These are phyloP conservation scores for Sinosuthora webbiana DNA, from an alignment of 2,113 vertebrate species.

Conservation along the genomic window DNA sequence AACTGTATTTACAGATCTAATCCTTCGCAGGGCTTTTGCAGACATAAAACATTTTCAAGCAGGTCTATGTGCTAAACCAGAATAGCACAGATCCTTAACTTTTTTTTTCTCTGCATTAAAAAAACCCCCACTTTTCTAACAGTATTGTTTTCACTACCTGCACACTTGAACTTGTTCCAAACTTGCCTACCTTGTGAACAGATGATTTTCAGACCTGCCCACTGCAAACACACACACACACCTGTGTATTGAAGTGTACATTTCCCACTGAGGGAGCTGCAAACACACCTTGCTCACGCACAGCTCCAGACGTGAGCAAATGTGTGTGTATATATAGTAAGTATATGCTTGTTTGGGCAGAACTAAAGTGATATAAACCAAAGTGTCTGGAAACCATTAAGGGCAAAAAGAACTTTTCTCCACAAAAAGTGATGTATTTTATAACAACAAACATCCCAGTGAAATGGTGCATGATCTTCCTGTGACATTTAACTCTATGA, in stretches of 20 bases:
- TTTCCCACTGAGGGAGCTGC: background rate
- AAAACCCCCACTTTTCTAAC: background rate
- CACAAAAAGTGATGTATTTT: background rate
- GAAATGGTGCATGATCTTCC: background rate
- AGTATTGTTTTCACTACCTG: background rate
- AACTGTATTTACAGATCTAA: background rate
- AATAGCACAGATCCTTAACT: rapidly evolving
- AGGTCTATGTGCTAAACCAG: background rate
- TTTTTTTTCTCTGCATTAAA: background rate
- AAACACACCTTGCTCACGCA: background rate
- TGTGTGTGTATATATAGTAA: rapidly evolving
- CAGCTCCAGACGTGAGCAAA: rapidly evolving
- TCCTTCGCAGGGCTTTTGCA: background rate
- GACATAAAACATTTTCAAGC: background rate
- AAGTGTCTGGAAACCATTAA: background rate
- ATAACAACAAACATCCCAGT: background rate
- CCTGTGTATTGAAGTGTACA: rapidly evolving
- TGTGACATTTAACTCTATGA: too few species aligned
- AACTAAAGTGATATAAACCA: background rate
- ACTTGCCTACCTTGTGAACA: background rate
- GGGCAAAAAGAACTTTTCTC: background rate
- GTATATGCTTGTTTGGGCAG: background rate
- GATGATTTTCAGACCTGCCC: background rate
- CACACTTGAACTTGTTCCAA: background rate
- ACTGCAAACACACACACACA: rapidly evolving